Conservation (phyloP, 2,797 vertebrate species). For the Microchirus variegatus region DNA sequence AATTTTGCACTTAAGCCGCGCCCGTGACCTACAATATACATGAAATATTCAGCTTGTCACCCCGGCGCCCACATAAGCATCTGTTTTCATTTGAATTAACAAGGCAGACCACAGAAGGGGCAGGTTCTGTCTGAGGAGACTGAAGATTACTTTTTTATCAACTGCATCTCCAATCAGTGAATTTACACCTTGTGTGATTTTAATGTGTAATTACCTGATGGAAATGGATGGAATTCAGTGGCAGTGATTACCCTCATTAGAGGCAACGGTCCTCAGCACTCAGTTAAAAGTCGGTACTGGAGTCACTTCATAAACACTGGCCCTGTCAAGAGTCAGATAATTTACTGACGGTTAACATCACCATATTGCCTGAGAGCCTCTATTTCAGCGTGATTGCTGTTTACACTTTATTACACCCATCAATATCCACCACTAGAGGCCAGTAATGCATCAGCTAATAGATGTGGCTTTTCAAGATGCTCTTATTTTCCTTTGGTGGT, state of each 20-base stretch:
- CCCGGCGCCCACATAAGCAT: no score
- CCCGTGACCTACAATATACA: conserved; percentile 1
- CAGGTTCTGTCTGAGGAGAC: neutral
- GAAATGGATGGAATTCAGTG: conserved; percentile 29
- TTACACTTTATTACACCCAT: conserved; percentile 30
- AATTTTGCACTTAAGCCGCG: conserved; percentile 6
- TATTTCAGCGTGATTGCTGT: conserved; percentile 25
- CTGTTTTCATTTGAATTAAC: neutral
- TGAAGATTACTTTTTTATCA: conserved; percentile 13
- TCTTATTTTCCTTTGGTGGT: neutral
- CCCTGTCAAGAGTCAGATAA: conserved; percentile 34
- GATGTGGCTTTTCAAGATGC: neutral
- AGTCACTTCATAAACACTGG: conserved; percentile 37
- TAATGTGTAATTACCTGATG: conserved; percentile 48
- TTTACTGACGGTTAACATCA: conserved; percentile 37
- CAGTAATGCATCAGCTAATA: conserved; percentile 66
- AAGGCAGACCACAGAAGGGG: neutral
- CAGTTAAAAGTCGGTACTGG: conserved; percentile 36
- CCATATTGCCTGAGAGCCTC: conserved; percentile 17
- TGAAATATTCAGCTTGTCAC: neutral
- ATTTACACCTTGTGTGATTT: conserved; percentile 29
- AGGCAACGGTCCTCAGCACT: conserved; percentile 21
- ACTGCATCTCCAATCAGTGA: conserved; percentile 17
- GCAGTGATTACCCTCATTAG: conserved; percentile 48
- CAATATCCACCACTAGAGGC: conserved; percentile 67